Conservation (phyloP, 2,797 vertebrate genomes). For the Capromys pilorides region DNA sequence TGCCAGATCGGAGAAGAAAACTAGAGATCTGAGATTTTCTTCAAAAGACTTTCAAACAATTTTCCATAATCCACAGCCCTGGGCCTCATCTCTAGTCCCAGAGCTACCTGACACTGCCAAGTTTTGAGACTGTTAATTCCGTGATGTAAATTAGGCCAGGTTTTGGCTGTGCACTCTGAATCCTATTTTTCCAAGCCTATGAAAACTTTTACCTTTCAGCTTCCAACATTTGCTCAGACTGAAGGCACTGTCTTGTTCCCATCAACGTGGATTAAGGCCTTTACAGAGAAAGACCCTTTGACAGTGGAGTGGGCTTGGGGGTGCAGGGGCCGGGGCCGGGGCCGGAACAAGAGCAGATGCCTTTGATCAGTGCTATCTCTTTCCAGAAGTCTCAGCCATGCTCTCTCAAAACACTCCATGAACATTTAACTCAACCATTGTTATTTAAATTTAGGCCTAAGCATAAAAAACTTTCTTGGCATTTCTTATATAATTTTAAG, state of each 20-base stretch:
- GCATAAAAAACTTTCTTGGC: neutral
- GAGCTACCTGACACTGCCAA: neutral
- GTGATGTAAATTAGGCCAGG: neutral
- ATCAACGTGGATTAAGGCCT: neutral
- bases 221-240: neutral
- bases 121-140: neutral
- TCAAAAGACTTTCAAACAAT: neutral
- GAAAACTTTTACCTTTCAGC: neutral
- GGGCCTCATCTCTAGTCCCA: neutral
- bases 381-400: neutral
- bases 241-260: neutral
- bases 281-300: conserved; percentile 11
- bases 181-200: neutral
- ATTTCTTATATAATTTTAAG: conserved; percentile 14
- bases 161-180: neutral
- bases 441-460: conserved; percentile 58
- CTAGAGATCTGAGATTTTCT: neutral
- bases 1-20: neutral
- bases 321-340: too few relatives aligned
- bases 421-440: neutral
- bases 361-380: neutral
- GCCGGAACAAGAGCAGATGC: neutral
- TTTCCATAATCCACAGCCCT: neutral
- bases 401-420: conserved; percentile 45
- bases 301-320: neutral